phyloP scores from a whole-genome alignment of 2,797 vertebrate species.

The Cossypha heuglini region DNA sequence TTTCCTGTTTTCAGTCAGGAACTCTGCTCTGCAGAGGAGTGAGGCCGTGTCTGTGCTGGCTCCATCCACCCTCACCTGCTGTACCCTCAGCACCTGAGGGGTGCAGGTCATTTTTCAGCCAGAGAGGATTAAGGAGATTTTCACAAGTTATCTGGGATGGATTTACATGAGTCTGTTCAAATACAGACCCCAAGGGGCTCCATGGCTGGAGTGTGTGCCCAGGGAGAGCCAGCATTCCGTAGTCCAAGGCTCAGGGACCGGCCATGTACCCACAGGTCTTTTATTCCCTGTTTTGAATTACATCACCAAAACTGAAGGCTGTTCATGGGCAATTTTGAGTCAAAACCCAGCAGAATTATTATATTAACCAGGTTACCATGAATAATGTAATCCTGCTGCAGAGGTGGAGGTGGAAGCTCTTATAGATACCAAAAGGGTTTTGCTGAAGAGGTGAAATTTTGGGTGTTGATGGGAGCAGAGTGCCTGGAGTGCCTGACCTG shows the following conservation, averaged over 20 bases:
- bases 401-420: background rate
- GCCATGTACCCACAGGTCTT: rapidly evolving
- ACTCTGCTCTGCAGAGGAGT: background rate
- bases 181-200: background rate
- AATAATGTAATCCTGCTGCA: background rate
- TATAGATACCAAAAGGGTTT: background rate
- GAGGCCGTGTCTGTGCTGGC: rapidly evolving
- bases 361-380: background rate
- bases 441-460: background rate
- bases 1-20: background rate
- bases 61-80: background rate
- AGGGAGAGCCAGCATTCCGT: background rate
- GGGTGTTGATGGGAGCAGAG: background rate
- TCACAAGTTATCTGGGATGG: background rate
- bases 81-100: background rate
- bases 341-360: background rate
- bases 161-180: background rate
- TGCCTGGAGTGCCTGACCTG: rapidly evolving
- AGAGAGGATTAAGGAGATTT: background rate
- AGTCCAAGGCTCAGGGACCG: rapidly evolving
- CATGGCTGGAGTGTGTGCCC: background rate
- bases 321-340: background rate
- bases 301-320: background rate
- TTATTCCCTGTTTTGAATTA: background rate
- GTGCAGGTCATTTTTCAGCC: no score